phyloP scores from a whole-genome alignment of 2,888 invertebrate genomes.

The Xanthorhoe designata region DNA sequence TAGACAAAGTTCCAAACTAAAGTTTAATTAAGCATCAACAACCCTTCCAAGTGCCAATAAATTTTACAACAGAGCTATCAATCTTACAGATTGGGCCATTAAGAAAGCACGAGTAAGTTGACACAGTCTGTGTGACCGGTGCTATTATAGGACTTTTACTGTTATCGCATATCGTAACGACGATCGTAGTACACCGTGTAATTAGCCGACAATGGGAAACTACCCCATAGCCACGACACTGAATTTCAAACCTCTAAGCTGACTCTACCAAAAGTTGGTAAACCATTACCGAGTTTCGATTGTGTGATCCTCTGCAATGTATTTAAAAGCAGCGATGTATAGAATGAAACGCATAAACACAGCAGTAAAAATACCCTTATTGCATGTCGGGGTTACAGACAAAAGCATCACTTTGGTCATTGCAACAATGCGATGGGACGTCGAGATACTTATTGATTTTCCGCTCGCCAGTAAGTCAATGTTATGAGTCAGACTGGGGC shows the following conservation, averaged over 20 bases:
- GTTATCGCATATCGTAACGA: slow-evolving; percentile 80
- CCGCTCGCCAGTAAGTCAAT: slow-evolving; percentile 57
- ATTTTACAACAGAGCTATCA: slow-evolving; percentile 63
- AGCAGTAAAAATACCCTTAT: slow-evolving; percentile 44
- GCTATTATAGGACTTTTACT: slow-evolving; percentile 80
- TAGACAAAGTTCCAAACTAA: background rate
- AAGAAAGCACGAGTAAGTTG: slow-evolving; percentile 72
- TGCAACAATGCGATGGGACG: slow-evolving; percentile 69
- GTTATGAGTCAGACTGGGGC: slow-evolving; percentile 53
- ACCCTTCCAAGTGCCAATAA: slow-evolving; percentile 51
- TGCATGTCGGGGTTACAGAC: slow-evolving; percentile 61
- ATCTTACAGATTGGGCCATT: slow-evolving; percentile 64
- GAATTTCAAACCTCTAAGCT: slow-evolving; percentile 18
- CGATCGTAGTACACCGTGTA: slow-evolving; percentile 66
- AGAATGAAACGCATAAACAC: slow-evolving; percentile 18
- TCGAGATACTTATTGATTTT: slow-evolving; percentile 71
- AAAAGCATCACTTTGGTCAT: slow-evolving; percentile 64
- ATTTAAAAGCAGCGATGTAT: slow-evolving; percentile 46
- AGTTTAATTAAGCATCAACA: slow-evolving; percentile 21
- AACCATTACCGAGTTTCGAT: slow-evolving; percentile 43
- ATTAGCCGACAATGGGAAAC: slow-evolving; percentile 73
- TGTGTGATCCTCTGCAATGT: background rate
- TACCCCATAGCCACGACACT: slow-evolving; percentile 54
- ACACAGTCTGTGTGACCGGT: slow-evolving; percentile 66
- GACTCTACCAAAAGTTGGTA: slow-evolving; percentile 8